These are phyloP conservation scores for Phalloptychus januarius DNA, from an alignment of 2,797 vertebrate genomes.

Conservation along the genomic window DNA sequence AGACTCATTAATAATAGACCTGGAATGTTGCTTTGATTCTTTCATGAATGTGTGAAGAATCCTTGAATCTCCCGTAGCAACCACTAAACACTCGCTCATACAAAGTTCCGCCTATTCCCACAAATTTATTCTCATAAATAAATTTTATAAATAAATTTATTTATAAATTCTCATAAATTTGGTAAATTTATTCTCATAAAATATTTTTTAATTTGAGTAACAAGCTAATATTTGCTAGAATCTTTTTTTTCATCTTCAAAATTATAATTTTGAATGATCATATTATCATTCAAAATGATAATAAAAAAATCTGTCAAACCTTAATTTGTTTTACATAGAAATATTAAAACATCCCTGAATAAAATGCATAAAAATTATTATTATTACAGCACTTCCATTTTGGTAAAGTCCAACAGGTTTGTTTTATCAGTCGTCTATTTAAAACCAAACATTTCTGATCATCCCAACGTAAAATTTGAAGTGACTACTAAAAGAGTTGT, in stretches of 20 bases:
- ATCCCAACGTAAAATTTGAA: slow-evolving; percentile 1
- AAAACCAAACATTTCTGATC: slow-evolving; percentile 16
- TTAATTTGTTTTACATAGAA: background rate
- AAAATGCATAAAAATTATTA: background rate
- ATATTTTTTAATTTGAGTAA: background rate
- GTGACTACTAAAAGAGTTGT: slow-evolving; percentile 13
- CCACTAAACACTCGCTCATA: too few relatives aligned
- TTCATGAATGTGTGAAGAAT: too few relatives aligned
- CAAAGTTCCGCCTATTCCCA: too few relatives aligned
- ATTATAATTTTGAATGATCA: too few relatives aligned
- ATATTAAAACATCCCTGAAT: background rate
- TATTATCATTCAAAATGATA: too few relatives aligned
- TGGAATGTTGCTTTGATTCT: too few relatives aligned
- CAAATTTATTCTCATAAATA: background rate
- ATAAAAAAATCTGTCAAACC: background rate
- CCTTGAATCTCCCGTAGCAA: too few relatives aligned
- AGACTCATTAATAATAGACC: too few relatives aligned
- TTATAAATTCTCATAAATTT: too few relatives aligned
- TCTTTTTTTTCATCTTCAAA: background rate
- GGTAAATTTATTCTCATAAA: too few relatives aligned
- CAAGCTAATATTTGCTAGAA: background rate
- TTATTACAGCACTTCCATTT: background rate
- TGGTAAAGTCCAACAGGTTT: background rate
- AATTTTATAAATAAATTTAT: too few relatives aligned
- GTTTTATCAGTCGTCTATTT: slow-evolving; percentile 5